A percentile compares a stretch with the other conserved stretches of the same genome.
Conservation (phyloP, 2,888 invertebrate genomes). For the Drosophila peninsularis region DNA sequence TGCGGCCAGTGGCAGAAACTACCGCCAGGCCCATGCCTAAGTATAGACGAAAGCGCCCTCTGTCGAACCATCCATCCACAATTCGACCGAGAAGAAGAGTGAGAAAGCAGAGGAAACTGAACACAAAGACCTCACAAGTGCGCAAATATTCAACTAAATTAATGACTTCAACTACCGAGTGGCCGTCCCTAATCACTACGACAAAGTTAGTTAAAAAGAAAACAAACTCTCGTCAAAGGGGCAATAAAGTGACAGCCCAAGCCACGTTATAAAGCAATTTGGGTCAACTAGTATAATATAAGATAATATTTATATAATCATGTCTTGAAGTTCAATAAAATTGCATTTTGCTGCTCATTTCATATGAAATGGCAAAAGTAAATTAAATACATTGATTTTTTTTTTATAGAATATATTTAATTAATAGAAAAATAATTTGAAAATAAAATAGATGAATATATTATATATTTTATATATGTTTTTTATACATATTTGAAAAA, state of each 20-base stretch:
- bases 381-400: no score
- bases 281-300: no score
- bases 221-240: neutral
- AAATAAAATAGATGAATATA: no score
- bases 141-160: neutral
- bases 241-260: neutral
- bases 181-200: neutral
- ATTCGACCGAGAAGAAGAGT: neutral
- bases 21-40: fast-evolving
- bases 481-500: no score
- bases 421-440: no score
- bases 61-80: neutral
- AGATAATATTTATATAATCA: no score
- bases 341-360: no score
- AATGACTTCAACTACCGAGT: neutral
- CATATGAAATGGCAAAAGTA: no score
- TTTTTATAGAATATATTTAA: no score
- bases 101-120: neutral
- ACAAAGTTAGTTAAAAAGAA: neutral
- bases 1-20: neutral
- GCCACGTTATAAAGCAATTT: neutral
- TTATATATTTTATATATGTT: no score
- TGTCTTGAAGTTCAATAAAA: no score
- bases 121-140: neutral
- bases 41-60: neutral